These are phyloP conservation scores for Cyprinodon brontotheroides DNA, from an alignment of 2,113 vertebrate species.

Conservation along the genomic window DNA sequence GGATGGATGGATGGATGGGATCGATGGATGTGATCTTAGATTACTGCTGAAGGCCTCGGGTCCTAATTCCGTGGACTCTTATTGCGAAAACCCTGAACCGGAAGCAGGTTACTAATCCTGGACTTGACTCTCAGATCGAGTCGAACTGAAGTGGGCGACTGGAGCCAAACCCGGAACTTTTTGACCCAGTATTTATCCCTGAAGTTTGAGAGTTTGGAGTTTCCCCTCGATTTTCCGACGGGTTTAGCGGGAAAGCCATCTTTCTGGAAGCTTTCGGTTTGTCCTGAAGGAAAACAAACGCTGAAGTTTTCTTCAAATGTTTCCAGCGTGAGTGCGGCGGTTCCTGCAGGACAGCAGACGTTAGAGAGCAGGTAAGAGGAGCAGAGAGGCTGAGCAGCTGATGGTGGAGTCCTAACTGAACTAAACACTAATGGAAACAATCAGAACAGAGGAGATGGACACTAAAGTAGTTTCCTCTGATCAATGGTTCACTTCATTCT, in stretches of 20 bases:
- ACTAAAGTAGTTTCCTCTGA: no score
- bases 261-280: not conserved
- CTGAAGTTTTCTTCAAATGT: constrained; percentile 39
- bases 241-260: not conserved
- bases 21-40: no score
- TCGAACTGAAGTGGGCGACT: constrained; percentile 28
- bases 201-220: constrained; percentile 5
- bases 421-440: no score
- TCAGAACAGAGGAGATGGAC: no score
- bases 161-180: constrained; percentile 82
- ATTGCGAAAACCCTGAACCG: constrained; percentile 35
- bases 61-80: not conserved
- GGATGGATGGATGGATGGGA: no score
- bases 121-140: fast-evolving
- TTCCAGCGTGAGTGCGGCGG: constrained; percentile 40
- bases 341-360: constrained; percentile 56
- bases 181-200: constrained; percentile 34
- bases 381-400: constrained; percentile 11
- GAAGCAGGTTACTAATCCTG: not conserved
- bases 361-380: constrained; percentile 71
- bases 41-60: no score
- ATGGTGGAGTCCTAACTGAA: not conserved
- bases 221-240: not conserved
- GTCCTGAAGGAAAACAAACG: not conserved
- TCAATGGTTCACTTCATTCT: not conserved